Base-by-base conservation (phyloP, 2,113 vertebrate genomes). In the Condylura cristata region DNA sequence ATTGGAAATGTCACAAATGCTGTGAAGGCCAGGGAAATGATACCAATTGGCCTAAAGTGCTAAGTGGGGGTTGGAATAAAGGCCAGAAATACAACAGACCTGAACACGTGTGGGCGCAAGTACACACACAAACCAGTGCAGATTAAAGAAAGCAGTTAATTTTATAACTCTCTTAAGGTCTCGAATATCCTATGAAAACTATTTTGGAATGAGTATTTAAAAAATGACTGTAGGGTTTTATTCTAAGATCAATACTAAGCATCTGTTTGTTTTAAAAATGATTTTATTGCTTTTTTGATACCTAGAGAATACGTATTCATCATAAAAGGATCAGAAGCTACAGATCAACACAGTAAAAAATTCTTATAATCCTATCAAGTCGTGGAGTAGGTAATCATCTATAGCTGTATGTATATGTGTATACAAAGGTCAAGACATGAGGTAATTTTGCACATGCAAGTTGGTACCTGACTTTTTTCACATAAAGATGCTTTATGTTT, bases 1-100 rank as follows among this genome's bases (percentile, higher is more conserved):
- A 93, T 86, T 97, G 96, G 94, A 97, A 96, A 93, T 97, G 96
- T 95, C 96, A 93, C 95, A 70, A 94, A 87, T 76, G 87, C 66
- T 80, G 94, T 76, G 89, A 46, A 87, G 78, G 56, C 61, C 80
- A 48, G 80, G 88, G 87, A 93, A 96, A 85, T 94, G 94, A 95
- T 84, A 95, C 83, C 81, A 93, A 93, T 79, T 72, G 84, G 76
- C 86, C 78, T 53, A 70, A 96, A 87, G 91, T 93, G 75, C 28
- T 91, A 85, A 96, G 80, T 78, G 70, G 66, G 39, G 44, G 37
- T 63, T 91, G 68, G 51, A 76, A 61, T 71, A 83, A 85, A 97
- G 75, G 66, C 44, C 71, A 41, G 68, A 91, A 93, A 71, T n/a
- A 58, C 24, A 44, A 39, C 22, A 83, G 30, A 75, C 75, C 46